phyloP scores from a whole-genome alignment of 2,113 vertebrate species.

The Ivindomyrus marchei region DNA sequence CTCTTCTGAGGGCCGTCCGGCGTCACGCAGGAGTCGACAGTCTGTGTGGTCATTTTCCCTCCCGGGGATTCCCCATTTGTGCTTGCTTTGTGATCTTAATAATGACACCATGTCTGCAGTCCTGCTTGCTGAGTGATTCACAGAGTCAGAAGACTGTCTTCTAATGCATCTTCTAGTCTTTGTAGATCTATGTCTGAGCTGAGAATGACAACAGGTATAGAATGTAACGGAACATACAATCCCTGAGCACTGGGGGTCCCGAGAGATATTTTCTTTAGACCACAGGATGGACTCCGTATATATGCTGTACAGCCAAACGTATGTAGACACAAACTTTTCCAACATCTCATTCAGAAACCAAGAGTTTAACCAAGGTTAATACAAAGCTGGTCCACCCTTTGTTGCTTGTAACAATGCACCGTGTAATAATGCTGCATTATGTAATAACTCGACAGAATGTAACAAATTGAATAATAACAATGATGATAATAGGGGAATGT shows the following conservation, averaged over 20 bases:
- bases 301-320: background rate
- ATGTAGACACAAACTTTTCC: background rate
- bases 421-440: too few species aligned
- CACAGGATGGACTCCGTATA: background rate
- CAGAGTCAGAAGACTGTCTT: background rate
- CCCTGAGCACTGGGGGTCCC: background rate
- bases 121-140: background rate
- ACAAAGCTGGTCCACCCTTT: background rate
- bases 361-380: background rate
- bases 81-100: background rate
- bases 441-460: too few species aligned
- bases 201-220: background rate
- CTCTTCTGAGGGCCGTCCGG: background rate
- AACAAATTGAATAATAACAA: too few species aligned
- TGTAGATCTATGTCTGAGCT: background rate
- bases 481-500: too few species aligned
- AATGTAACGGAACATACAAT: background rate
- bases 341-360: background rate
- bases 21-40: background rate
- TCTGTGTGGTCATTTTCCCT: background rate
- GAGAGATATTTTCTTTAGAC: background rate
- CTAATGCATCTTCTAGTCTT: background rate
- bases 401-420: background rate
- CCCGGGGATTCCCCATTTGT: background rate
- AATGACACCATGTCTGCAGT: background rate